These are phyloP conservation scores for Sebastes flavidus DNA, from an alignment of 2,797 vertebrate genomes.

Conservation along the genomic window DNA sequence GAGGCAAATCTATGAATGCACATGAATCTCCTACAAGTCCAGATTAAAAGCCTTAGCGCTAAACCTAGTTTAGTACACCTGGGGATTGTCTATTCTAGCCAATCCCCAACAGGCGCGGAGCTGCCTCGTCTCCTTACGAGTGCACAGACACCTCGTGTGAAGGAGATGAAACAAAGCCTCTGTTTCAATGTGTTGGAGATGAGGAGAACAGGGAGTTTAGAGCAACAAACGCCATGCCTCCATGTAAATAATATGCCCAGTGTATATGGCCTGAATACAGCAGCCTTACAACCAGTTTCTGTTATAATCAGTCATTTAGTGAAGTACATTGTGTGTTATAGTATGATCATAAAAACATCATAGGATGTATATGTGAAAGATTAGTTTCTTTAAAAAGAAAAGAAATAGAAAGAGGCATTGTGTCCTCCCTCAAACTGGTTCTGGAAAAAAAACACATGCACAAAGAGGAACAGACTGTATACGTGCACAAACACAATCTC, in stretches of 20 bases:
- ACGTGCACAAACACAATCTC: neutral
- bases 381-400: constrained; percentile 4
- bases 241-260: constrained; percentile 65
- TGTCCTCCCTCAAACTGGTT: constrained; percentile 7
- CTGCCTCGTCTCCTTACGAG: constrained; percentile 79
- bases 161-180: constrained; percentile 74
- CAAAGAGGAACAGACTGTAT: constrained; percentile 21
- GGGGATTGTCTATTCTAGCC: constrained; percentile 91
- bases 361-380: constrained; percentile 8
- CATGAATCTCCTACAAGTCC: constrained; percentile 93
- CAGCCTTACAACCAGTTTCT: constrained; percentile 21
- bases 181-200: constrained; percentile 67
- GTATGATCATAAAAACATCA: constrained; percentile 29
- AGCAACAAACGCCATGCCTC: constrained; percentile 52
- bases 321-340: constrained; percentile 24
- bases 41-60: constrained; percentile 98
- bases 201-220: constrained; percentile 59
- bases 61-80: constrained; percentile 92
- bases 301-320: constrained; percentile 46
- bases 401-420: neutral
- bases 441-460: constrained; percentile 1
- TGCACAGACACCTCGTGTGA: constrained; percentile 76
- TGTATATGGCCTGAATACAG: constrained; percentile 61
- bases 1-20: constrained; percentile 94
- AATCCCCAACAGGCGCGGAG: constrained; percentile 85